Evolutionary conservation across 2,888 invertebrate species (phyloP).

Genomic region (Drosophila pseudotalamancana): DNA sequence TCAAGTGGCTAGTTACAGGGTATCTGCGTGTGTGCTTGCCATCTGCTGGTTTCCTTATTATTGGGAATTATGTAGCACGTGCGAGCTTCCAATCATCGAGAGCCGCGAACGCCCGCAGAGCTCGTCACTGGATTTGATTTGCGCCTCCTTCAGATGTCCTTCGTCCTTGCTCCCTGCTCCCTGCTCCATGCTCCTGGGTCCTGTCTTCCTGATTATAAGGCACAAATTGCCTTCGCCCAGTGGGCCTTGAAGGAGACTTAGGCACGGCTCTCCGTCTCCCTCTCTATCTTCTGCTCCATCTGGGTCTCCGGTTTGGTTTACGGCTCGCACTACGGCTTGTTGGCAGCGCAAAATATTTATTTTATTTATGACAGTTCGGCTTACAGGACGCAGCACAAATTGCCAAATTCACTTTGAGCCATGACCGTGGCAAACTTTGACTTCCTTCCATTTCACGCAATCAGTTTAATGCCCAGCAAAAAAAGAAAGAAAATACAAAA

Average conservation of each 20-base stretch:
- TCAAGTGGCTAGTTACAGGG: background rate
- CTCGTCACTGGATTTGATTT: conserved; percentile 60
- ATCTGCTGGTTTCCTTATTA: conserved; percentile 39
- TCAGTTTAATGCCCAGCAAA: conserved; percentile 50
- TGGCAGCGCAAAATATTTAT: conserved; percentile 51
- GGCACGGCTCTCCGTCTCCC: background rate
- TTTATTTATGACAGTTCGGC: conserved; percentile 58
- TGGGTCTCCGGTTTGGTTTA: background rate
- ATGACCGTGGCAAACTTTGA: conserved; percentile 37
- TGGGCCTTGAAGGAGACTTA: conserved; percentile 1
- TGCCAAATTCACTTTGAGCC: conserved; percentile 49
- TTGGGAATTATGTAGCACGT: conserved; percentile 51
- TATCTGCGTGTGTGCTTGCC: conserved; percentile 13
- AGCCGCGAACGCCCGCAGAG: conserved; percentile 29
- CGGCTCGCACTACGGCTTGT: conserved; percentile 22
- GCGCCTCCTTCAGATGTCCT: conserved; percentile 36
- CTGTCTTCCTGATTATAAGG: conserved; percentile 39
- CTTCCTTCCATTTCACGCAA: conserved; percentile 49
- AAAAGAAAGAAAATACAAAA: too few relatives aligned
- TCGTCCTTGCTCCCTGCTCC: conserved; percentile 23
- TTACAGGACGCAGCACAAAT: conserved; percentile 46
- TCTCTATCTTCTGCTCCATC: too few relatives aligned
- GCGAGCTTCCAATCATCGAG: conserved; percentile 43
- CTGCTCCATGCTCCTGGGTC: too few relatives aligned
- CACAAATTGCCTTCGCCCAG: conserved; percentile 45